These are phyloP conservation scores for Siniperca knerii DNA, from an alignment of 2,113 vertebrate genomes.

Conservation along the genomic window DNA sequence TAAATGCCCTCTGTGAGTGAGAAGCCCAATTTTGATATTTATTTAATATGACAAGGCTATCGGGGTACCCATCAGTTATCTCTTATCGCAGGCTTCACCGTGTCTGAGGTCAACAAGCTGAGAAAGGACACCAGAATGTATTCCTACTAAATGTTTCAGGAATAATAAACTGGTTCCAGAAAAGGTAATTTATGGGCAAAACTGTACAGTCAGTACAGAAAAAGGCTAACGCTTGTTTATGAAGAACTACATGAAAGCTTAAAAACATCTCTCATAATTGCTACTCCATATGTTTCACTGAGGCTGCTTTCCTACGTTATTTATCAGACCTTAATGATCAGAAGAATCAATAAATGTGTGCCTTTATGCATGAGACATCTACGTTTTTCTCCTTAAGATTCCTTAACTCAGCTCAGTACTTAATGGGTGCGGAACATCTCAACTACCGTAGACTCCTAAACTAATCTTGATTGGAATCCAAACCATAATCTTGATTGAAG, in stretches of 20 bases:
- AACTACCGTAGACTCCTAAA: neutral
- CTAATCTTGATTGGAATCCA: neutral
- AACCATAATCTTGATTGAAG: neutral
- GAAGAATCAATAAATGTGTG: neutral
- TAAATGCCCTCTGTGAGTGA: conserved; percentile 47
- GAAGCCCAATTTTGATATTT: conserved; percentile 47
- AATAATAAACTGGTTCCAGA: conserved; percentile 12
- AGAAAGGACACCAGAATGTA: conserved; percentile 15
- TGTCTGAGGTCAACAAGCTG: conserved; percentile 20
- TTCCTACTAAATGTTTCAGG: neutral
- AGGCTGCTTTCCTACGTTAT: conserved; percentile 8
- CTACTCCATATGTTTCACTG: neutral
- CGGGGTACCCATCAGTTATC: conserved; percentile 38
- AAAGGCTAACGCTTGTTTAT: neutral
- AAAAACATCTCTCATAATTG: conserved; percentile 8
- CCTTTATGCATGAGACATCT: neutral
- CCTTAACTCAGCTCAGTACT: neutral
- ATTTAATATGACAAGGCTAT: conserved; percentile 55
- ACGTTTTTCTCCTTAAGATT: neutral
- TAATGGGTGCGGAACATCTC: neutral
- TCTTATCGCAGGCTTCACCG: neutral
- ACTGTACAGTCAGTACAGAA: neutral
- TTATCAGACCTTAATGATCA: conserved; percentile 5
- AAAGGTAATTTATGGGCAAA: neutral
- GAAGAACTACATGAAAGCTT: neutral